Conservation (phyloP, 1,140 invertebrate species). For the Sminthurinus signatus region DNA sequence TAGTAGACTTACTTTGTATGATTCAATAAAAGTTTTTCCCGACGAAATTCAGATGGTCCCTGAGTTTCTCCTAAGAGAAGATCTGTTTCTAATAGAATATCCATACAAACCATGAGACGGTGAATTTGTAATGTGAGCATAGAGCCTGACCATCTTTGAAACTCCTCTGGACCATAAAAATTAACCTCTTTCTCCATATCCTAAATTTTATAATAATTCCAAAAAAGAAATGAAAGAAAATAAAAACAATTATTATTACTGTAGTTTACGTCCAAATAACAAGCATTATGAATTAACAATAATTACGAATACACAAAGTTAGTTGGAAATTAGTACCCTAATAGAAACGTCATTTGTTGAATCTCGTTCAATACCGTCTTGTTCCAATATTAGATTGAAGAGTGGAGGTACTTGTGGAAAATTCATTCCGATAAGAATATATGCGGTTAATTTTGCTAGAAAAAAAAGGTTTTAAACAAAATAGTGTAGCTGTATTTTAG, state of each 20-base stretch:
- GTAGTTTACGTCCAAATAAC: slow-evolving; percentile 46
- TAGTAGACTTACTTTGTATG: slow-evolving; percentile 57
- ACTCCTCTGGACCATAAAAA: slow-evolving; percentile 52
- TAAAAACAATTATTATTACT: neutral
- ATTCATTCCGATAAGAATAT: slow-evolving; percentile 68
- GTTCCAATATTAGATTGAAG: slow-evolving; percentile 56
- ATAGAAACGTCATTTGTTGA: slow-evolving; percentile 60
- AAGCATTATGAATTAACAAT: neutral
- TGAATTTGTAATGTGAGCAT: slow-evolving; percentile 69
- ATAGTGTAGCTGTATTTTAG: slow-evolving; percentile 13
- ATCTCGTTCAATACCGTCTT: slow-evolving; percentile 61
- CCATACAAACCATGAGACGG: slow-evolving; percentile 71
- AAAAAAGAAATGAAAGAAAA: neutral
- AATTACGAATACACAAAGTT: slow-evolving; percentile 14
- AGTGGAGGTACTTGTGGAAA: slow-evolving; percentile 71
- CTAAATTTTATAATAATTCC: slow-evolving; percentile 43
- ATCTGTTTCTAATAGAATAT: slow-evolving; percentile 76
- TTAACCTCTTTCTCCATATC: slow-evolving; percentile 70
- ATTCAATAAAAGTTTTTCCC: slow-evolving; percentile 72
- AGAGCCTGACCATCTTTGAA: slow-evolving; percentile 45
- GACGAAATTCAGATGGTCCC: slow-evolving; percentile 59
- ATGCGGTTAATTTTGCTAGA: slow-evolving; percentile 64
- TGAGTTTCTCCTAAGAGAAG: slow-evolving; percentile 45
- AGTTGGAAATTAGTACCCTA: slow-evolving; percentile 49
- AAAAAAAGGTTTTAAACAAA: slow-evolving; percentile 11